Conservation (phyloP, 2,797 vertebrate genomes). For the Nyctalus aviator region DNA sequence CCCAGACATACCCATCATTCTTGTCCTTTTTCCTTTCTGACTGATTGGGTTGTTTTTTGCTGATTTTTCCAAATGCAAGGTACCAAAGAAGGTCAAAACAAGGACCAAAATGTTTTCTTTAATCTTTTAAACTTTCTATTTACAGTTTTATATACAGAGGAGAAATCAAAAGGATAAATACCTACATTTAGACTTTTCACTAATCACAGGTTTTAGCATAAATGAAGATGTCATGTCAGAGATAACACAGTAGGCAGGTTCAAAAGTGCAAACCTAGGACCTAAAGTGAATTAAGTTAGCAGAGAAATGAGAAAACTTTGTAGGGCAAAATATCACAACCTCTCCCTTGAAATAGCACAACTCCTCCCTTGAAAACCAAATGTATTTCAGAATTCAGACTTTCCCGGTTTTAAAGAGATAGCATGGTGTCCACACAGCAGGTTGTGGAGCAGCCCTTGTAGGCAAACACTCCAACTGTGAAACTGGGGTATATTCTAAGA, state of each 20-base stretch:
- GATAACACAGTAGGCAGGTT: not conserved
- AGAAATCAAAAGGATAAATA: constrained; percentile 4
- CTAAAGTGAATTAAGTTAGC: not conserved
- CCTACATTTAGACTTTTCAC: not conserved
- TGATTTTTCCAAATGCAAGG: constrained; percentile 56
- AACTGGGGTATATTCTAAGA: not conserved
- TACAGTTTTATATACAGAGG: not conserved
- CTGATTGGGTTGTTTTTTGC: constrained; percentile 38
- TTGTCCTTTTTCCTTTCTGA: constrained; percentile 46
- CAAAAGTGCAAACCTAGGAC: not conserved
- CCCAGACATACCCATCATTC: not conserved
- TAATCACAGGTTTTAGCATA: not conserved
- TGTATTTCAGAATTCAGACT: constrained; percentile 1
- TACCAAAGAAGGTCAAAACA: constrained; percentile 2
- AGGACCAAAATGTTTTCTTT: not conserved
- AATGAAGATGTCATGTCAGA: not conserved
- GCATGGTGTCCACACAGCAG: not conserved
- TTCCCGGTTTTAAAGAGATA: not conserved
- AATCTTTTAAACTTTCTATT: not conserved
- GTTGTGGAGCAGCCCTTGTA: not conserved
- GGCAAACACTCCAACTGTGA: not conserved
- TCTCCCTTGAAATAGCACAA: not conserved
- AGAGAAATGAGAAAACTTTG: not conserved
- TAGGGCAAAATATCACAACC: not conserved
- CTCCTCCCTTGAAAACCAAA: not conserved